Conservation (phyloP, 2,113 vertebrate species). For the Hucho hucho region DNA sequence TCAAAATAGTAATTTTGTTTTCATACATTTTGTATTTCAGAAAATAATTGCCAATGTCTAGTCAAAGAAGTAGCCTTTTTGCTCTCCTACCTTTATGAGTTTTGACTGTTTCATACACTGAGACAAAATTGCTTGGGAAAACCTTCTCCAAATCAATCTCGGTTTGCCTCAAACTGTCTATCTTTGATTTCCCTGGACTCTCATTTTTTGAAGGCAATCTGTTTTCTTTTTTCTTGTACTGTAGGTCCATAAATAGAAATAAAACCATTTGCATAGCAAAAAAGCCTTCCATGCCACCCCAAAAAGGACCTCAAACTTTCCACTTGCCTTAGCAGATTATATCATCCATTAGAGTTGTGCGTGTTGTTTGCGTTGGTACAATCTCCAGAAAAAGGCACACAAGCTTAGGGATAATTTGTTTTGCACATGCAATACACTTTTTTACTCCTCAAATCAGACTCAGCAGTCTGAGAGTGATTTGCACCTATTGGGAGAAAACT, state of each 20-base stretch:
- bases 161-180: not conserved
- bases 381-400: constrained; percentile 30
- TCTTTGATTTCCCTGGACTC: too few relatives aligned
- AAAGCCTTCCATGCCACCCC: not conserved
- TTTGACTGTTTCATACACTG: not conserved
- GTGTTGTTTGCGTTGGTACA: not conserved
- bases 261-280: constrained; percentile 14
- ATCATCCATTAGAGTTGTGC: constrained; percentile 14
- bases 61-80: not conserved
- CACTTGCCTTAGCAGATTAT: constrained; percentile 20
- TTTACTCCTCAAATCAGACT: constrained; percentile 24
- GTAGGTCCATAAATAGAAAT: constrained; percentile 14
- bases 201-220: too few relatives aligned
- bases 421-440: constrained; percentile 17
- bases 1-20: constrained; percentile 8
- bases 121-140: not conserved
- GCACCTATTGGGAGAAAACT: constrained; percentile 27
- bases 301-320: not conserved
- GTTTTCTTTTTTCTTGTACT: not conserved
- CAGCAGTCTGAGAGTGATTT: constrained; percentile 27
- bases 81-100: not conserved
- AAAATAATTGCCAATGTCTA: not conserved
- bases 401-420: constrained; percentile 42
- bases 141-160: not conserved
- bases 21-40: not conserved